A percentile compares a stretch with the other conserved stretches of the same genome.
Evolutionary conservation across 2,888 invertebrate genomes (phyloP).

Genomic region (Nipponacmea schrenckii): DNA sequence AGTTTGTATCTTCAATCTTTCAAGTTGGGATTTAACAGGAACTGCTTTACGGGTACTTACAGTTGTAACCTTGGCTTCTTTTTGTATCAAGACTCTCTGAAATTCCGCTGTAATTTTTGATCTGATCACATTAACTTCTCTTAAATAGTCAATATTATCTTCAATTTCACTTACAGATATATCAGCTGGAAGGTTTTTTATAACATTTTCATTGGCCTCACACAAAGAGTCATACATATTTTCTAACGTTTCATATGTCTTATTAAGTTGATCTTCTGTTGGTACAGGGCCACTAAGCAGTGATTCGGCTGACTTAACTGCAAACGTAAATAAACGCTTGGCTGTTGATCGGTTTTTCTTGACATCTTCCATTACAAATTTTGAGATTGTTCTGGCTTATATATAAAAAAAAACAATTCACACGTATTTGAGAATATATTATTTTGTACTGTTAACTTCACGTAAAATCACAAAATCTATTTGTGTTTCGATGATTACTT

Average conservation of each 20-base stretch:
- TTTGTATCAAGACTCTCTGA: too few species aligned
- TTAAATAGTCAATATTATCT: background rate
- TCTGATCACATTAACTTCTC: background rate
- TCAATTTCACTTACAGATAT: background rate
- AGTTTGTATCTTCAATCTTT: too few species aligned
- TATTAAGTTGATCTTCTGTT: background rate
- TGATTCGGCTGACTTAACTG: background rate
- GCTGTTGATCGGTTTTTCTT: background rate
- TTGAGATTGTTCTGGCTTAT: too few species aligned
- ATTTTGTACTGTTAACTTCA: too few species aligned
- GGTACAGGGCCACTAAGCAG: background rate
- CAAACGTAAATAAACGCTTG: background rate
- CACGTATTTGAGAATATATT: too few species aligned
- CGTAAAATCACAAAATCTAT: too few species aligned
- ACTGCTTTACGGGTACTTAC: too few species aligned
- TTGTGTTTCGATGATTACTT: too few species aligned
- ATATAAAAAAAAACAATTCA: too few species aligned
- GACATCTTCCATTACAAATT: background rate
- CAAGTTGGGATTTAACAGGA: too few species aligned
- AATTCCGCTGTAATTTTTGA: background rate
- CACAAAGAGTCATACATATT: background rate
- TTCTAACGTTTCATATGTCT: background rate
- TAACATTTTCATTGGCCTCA: background rate
- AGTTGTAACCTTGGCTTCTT: too few species aligned
- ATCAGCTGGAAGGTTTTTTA: background rate